Base-by-base conservation (phyloP, 2,113 vertebrate genomes). In the Pachycephala philippinensis region DNA sequence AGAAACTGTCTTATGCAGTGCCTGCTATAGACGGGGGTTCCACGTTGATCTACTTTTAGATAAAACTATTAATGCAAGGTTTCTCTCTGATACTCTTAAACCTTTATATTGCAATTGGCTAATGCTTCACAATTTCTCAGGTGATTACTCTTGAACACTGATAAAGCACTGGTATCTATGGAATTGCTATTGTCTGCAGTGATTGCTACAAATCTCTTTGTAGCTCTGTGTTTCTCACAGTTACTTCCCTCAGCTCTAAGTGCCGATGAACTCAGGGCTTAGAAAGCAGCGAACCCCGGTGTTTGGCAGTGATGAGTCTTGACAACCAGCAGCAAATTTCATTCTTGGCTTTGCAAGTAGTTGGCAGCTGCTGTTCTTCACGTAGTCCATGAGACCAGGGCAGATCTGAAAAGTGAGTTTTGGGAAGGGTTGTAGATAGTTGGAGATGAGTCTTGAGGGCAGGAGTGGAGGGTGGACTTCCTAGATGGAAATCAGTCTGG, bases 41-140 rank as follows among this genome's bases (percentile, higher is more conserved):
- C 82, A 49, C 72, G 1, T 45, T 88, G 79, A 61, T 85, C 88
- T 96, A 22, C 92, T 93, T 92, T 80, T 83, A 93, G 52, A 37
- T 86, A 75, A 80, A 88, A 80, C 42, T 72, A 15, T 74, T 94
- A 74, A 84, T 83, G 56, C 50, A 52, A 35, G 39, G 40, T 79
- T 94, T 89, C 61, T 84, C 59, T 78, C 39, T 64, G 44, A 33
- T 81, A 22, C 40, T 87, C 39, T 33, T 77, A 69, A 90, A 54
- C 15, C 57, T 61, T 57, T 75, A 0, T 37, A 22, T 56, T 76
- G 49, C 33, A 54, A 4, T 26, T 76, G 78, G 49, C 49, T 87
- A 50, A 79, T 39, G 63, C 50, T 63, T 85, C 63, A 17, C 69
- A 28, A 0, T 85, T 89, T 50, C 52, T 91, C 42, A 6, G 17